phyloP scores from a whole-genome alignment of 1,140 invertebrate species.

The Coenobita brevimanus region DNA sequence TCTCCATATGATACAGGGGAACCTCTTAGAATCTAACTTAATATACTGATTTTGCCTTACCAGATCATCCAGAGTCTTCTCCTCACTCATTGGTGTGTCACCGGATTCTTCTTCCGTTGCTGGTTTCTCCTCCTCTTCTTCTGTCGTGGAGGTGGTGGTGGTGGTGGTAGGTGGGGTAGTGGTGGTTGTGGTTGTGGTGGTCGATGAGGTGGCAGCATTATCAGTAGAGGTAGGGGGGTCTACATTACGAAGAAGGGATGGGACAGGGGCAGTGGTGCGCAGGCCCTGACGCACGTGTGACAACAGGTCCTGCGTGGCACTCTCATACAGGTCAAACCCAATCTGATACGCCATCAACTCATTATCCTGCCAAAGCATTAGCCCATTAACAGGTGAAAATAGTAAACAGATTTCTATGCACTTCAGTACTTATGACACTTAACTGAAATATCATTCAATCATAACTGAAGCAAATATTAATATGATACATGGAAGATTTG shows the following conservation, averaged over 20 bases:
- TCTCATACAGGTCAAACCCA: conserved; percentile 99
- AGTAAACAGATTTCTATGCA: too few relatives aligned
- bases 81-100: conserved; percentile 75
- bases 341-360: conserved; percentile 98
- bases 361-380: too few relatives aligned
- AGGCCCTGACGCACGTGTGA: conserved; percentile 89
- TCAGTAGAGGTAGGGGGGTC: conserved; percentile 28
- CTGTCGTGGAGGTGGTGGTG: conserved; percentile 67
- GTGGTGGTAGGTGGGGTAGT: background rate
- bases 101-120: conserved; percentile 72
- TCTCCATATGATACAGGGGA: too few relatives aligned
- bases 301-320: conserved; percentile 97
- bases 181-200: background rate
- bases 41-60: background rate
- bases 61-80: conserved; percentile 65
- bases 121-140: conserved; percentile 40
- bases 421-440: too few relatives aligned
- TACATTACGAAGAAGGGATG: conserved; percentile 71
- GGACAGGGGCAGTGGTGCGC: conserved; percentile 86
- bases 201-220: background rate
- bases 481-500: too few relatives aligned
- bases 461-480: too few relatives aligned
- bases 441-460: too few relatives aligned
- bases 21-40: too few relatives aligned
- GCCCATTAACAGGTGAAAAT: too few relatives aligned